Conservation (phyloP, 2,113 vertebrate genomes). For the Bombycilla garrulus region DNA sequence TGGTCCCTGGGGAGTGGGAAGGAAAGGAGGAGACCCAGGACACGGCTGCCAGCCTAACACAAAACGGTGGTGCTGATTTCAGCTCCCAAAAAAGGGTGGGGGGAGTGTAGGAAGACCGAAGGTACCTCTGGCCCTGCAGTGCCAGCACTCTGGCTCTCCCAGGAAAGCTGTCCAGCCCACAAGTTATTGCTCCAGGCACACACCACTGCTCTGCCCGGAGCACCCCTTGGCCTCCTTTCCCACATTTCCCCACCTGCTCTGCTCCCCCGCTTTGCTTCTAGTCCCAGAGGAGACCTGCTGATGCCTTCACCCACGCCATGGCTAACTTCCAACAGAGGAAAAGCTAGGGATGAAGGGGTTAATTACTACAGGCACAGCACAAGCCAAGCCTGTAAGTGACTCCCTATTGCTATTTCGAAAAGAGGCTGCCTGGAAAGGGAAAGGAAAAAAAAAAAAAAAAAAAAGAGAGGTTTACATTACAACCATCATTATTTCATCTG, state of each 20-base stretch:
- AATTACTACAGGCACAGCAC: constrained; percentile 20
- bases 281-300: not conserved
- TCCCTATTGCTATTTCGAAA: constrained; percentile 54
- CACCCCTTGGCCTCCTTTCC: not conserved
- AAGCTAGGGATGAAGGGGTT: constrained; percentile 14
- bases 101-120: not conserved
- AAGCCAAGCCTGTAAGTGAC: constrained; percentile 59
- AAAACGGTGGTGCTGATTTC: fast-evolving
- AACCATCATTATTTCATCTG: constrained; percentile 50
- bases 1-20: not conserved
- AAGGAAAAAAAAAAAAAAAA: not conserved
- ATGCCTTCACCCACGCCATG: not conserved
- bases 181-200: not conserved
- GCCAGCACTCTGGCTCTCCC: not conserved
- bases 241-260: not conserved
- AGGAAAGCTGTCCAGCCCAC: not conserved
- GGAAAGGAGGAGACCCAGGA: not conserved
- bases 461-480: constrained; percentile 38
- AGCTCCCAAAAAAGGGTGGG: fast-evolving
- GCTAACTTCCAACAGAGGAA: not conserved
- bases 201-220: not conserved
- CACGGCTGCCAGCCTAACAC: not conserved
- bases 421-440: constrained; percentile 46
- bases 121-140: not conserved
- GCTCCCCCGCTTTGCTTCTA: not conserved